Conservation (phyloP, 2,888 invertebrate species). For the Holacanthella duospinosa region DNA sequence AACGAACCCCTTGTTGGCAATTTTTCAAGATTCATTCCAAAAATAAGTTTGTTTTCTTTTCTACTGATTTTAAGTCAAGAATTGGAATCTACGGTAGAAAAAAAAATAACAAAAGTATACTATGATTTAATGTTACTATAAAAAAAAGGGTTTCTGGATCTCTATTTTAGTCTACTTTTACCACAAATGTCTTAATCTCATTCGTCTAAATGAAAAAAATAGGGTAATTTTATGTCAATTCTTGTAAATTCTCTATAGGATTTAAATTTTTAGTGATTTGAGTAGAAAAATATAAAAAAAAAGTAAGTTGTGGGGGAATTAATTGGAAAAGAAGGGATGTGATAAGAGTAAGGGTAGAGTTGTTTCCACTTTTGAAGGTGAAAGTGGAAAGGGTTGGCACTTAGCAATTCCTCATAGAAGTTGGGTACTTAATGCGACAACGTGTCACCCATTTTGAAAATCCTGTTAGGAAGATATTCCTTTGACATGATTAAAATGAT, state of each 20-base stretch:
- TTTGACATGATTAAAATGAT: neutral
- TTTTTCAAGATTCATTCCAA: neutral
- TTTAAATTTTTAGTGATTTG: neutral
- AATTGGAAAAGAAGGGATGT: neutral
- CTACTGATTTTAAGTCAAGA: no score
- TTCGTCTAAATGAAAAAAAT: no score
- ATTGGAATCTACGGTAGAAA: no score
- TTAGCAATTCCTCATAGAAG: neutral
- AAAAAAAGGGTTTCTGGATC: neutral
- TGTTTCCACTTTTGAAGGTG: neutral
- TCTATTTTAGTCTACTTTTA: neutral
- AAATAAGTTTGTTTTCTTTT: neutral
- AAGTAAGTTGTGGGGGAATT: neutral
- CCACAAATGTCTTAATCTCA: no score
- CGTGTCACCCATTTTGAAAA: neutral
- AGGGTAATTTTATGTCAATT: no score
- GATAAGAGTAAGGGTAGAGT: neutral
- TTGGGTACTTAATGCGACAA: neutral
- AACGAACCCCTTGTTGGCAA: neutral
- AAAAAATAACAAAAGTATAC: no score
- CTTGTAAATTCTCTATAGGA: no score
- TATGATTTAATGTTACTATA: neutral
- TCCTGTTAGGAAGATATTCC: neutral
- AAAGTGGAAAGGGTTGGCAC: neutral
- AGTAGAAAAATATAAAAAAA: neutral